Evolutionary conservation across 2,797 vertebrate genomes (phyloP).

Genomic region (Lacerta agilis): DNA sequence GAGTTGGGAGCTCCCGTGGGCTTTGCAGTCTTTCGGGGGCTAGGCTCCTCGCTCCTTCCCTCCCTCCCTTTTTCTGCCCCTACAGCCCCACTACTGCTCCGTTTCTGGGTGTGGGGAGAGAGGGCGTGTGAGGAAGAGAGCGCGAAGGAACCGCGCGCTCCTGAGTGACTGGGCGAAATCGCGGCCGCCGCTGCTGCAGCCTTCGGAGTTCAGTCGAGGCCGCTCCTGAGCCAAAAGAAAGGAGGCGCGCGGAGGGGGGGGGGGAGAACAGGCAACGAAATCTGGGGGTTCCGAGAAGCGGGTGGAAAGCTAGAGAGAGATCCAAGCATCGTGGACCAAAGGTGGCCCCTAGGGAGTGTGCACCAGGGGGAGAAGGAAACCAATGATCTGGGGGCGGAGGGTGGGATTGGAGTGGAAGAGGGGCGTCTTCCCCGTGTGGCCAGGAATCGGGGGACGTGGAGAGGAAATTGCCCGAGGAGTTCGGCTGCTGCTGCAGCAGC

Average conservation of each 20-base stretch:
- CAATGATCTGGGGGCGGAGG: neutral
- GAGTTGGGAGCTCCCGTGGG: constrained; percentile 6
- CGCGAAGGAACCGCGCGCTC: neutral
- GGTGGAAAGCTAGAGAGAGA: too few relatives aligned
- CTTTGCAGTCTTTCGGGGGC: neutral
- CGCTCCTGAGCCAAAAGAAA: neutral
- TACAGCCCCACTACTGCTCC: neutral
- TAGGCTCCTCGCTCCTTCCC: too few relatives aligned
- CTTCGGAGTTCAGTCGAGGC: neutral
- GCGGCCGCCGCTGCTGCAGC: neutral
- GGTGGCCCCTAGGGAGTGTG: neutral
- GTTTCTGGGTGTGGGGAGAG: neutral
- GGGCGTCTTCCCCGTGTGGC: neutral
- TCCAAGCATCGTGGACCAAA: neutral
- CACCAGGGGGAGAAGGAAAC: neutral
- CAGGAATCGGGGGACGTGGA: neutral
- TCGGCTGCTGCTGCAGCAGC: too few relatives aligned
- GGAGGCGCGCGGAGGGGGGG: neutral
- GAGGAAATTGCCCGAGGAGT: neutral
- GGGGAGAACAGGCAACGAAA: neutral
- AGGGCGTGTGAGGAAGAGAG: neutral
- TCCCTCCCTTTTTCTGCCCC: neutral
- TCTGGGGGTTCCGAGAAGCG: too few relatives aligned
- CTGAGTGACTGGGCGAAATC: neutral
- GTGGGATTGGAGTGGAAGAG: too few relatives aligned